phyloP scores from a whole-genome alignment of 1,140 invertebrate species.

The Zaprionus ghesquierei region DNA sequence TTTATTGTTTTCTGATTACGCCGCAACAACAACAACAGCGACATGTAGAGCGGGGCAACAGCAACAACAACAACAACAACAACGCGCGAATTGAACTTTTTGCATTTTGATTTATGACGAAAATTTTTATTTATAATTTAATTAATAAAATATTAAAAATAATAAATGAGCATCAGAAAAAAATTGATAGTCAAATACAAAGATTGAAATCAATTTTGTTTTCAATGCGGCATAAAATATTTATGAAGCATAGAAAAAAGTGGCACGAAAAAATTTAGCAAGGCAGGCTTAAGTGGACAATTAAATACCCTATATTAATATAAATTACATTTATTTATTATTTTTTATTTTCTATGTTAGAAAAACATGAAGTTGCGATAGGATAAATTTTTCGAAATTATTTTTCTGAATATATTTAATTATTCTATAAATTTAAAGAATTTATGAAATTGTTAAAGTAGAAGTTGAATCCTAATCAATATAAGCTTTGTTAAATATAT shows the following conservation, averaged over 20 bases:
- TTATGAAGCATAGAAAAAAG: not conserved
- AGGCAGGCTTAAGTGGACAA: not conserved
- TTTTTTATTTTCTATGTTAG: not conserved
- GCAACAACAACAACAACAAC: not conserved
- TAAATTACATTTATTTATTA: not conserved
- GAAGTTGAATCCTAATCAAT: too few species aligned
- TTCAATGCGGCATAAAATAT: not conserved
- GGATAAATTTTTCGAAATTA: too few species aligned
- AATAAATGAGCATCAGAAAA: conserved; percentile 30
- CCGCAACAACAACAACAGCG: not conserved
- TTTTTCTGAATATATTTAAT: too few species aligned
- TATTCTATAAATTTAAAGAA: too few species aligned
- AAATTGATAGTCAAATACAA: conserved; percentile 6
- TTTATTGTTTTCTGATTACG: conserved; percentile 78
- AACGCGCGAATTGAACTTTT: not conserved
- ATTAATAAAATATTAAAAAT: conserved; percentile 56
- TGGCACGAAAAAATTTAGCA: not conserved
- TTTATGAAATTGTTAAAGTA: too few species aligned
- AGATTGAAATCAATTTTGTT: conserved; percentile 3
- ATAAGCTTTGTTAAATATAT: too few species aligned
- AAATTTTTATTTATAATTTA: conserved; percentile 58
- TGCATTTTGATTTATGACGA: conserved; percentile 54
- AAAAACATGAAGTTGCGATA: too few species aligned
- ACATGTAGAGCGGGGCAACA: conserved; percentile 11
- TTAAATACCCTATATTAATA: not conserved